Evolutionary conservation across 2,888 invertebrate genomes (phyloP), one percentile per base, ranked within the genome.

Genomic region (Gastracanthus pulcherrimus): DNA sequence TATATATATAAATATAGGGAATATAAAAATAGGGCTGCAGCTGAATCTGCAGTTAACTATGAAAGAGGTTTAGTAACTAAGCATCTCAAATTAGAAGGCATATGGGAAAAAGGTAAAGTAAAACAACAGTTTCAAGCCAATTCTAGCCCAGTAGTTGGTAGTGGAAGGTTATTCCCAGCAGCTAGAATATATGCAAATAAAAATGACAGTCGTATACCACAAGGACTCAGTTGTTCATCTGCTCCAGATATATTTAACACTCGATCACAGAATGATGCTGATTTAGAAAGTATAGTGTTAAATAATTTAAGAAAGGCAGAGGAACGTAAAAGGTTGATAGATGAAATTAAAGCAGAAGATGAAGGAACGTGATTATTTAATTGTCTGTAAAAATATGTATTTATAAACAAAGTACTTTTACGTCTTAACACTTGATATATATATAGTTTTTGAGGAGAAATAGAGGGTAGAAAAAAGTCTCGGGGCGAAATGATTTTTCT

Each of bases 271-370:
- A 84, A 94, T 38, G 94, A 95, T 60, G 93, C 94, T 83, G 97
- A 98, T 90, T 97, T 95, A 92, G 98, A 98, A 92, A 96, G 95
- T 87, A 88, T 96, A 26, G 97, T 97, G 2, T 92, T 98, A 85
- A 94, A 94, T 82, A 96, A 96, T 92, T 92, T 98, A 92, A 93
- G 96, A 81, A 96, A 96, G 92, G 97, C 97, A 4, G 96, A 97
- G 88, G 97, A 98, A 92, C 93, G 97, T 74, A 97, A 97, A 91
- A 93, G 93, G 82, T 88, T 96, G 84, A 95, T 96, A 87, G 95
- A 95, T 87, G 93, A 96, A 92, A 94, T 96, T 93, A 90, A 93
- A 90, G 93, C 93, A 82, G 94, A 94, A 91, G 94, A 94, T 90
- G 89, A 92, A 82, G 86, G 66, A 69, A 83, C 83, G 38, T 87